Percentiles rank a stretch among this genome's conserved stretches.
These are phyloP conservation scores for Nothobranchius kuhntae DNA, from an alignment of 2,113 vertebrate genomes.

Conservation along the genomic window DNA sequence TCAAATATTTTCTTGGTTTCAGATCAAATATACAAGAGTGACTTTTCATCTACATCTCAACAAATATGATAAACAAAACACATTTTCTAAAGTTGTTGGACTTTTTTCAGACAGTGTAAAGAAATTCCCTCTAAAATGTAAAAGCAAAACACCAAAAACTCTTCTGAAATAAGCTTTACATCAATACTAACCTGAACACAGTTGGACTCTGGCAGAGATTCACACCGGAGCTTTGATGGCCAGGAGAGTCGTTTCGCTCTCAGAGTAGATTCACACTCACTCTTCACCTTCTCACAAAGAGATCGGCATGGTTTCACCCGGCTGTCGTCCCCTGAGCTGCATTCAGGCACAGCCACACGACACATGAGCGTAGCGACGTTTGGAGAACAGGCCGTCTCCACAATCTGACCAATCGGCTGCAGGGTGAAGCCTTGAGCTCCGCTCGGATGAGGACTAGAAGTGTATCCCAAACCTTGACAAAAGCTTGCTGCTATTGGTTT, in stretches of 20 bases:
- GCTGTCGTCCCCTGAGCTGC: conserved; percentile 24
- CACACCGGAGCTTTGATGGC: conserved; percentile 48
- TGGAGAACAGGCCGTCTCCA: conserved; percentile 52
- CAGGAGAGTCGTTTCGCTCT: conserved; percentile 37
- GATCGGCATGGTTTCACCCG: conserved; percentile 53
- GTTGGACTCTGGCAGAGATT: conserved; percentile 46
- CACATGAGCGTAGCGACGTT: conserved; percentile 51
- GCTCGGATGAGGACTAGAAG: conserved; percentile 28
- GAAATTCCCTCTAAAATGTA: too few relatives aligned
- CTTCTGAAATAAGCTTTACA: too few relatives aligned
- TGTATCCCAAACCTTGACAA: conserved; percentile 62
- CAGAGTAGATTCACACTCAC: conserved; percentile 47
- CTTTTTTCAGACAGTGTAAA: too few relatives aligned
- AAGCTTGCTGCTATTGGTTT: conserved; percentile 44
- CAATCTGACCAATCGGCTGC: conserved; percentile 47
- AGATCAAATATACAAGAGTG: too few relatives aligned
- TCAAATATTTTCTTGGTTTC: too few relatives aligned
- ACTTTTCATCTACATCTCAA: too few relatives aligned
- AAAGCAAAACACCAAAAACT: too few relatives aligned
- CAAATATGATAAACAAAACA: too few relatives aligned
- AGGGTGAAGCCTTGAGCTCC: conserved; percentile 40
- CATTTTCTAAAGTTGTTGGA: too few relatives aligned
- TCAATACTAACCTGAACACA: conserved; percentile 47
- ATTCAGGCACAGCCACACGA: conserved; percentile 61
- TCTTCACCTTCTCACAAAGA: conserved; percentile 66